Conservation (phyloP, 2,113 vertebrate genomes). For the Aspidoscelis tigris region DNA sequence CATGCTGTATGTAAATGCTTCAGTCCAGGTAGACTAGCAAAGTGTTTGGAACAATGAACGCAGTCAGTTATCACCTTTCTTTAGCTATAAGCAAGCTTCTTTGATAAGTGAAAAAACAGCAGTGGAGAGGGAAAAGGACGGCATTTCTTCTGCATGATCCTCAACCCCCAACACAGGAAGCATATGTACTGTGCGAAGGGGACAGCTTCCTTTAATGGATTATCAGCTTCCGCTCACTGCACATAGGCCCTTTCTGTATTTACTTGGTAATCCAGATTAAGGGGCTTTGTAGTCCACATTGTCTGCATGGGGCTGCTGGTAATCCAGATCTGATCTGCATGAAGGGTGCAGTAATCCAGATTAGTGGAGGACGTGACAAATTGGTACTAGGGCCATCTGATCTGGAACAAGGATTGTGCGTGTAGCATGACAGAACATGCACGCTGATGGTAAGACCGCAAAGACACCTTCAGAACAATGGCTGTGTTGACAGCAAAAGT, state of each 20-base stretch:
- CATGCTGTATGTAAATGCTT: not conserved
- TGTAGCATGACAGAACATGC: too few relatives aligned
- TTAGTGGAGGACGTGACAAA: too few relatives aligned
- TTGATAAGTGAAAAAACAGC: not conserved
- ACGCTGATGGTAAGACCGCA: too few relatives aligned
- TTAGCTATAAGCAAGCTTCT: not conserved
- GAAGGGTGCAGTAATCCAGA: too few relatives aligned
- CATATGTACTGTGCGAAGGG: not conserved
- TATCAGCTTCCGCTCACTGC: not conserved
- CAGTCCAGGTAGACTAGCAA: not conserved
- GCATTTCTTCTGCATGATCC: not conserved
- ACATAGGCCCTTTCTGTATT: not conserved
- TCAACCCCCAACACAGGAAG: not conserved
- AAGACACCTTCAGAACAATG: too few relatives aligned
- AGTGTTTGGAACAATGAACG: constrained; percentile 1
- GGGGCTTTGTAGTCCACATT: too few relatives aligned
- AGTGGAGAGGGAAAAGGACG: not conserved
- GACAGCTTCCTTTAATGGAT: not conserved
- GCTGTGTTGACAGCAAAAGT: too few relatives aligned
- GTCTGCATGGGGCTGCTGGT: too few relatives aligned
- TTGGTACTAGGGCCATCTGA: too few relatives aligned
- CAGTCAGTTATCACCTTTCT: not conserved
- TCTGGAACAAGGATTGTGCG: too few relatives aligned
- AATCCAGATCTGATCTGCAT: too few relatives aligned
- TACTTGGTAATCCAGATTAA: too few relatives aligned